Percentiles rank a stretch among this genome's conserved stretches.
phyloP scores from a whole-genome alignment of 2,113 vertebrate species.

The Antechinus stuartii region DNA sequence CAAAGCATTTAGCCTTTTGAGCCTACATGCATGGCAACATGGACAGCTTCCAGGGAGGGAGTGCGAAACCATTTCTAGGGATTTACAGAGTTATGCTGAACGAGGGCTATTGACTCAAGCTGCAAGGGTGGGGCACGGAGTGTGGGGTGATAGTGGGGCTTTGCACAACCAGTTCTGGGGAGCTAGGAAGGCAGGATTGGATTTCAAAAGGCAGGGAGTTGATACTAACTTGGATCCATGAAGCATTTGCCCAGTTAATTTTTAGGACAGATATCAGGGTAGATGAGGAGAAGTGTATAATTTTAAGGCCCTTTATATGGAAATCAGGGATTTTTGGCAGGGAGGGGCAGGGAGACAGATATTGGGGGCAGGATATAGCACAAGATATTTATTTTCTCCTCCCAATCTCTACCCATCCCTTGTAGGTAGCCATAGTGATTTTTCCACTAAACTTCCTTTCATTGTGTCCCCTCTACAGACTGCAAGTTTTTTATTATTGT shows the following conservation, averaged over 20 bases:
- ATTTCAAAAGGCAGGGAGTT: neutral
- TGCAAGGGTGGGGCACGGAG: neutral
- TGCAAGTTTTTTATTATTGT: neutral
- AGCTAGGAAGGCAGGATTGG: neutral
- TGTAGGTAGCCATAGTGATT: neutral
- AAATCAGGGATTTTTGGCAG: neutral
- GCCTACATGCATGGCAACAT: neutral
- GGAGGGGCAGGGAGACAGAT: neutral
- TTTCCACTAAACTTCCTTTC: neutral
- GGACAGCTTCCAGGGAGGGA: conserved; percentile 34
- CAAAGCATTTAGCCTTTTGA: conserved; percentile 34
- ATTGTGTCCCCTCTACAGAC: neutral
- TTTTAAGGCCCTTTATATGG: neutral
- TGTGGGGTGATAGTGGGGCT: neutral
- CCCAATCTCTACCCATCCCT: neutral
- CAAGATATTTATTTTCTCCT: neutral
- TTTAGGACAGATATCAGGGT: neutral
- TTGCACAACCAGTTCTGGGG: neutral
- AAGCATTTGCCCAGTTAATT: neutral
- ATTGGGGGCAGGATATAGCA: neutral
- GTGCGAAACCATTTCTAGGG: conserved; percentile 26
- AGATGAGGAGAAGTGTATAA: neutral
- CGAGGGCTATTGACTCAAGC: conserved; percentile 3
- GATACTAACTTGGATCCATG: neutral
- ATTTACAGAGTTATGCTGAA: conserved; percentile 23